These are phyloP conservation scores for Heloderma charlesbogerti DNA, from an alignment of 2,113 vertebrate species.

Conservation along the genomic window DNA sequence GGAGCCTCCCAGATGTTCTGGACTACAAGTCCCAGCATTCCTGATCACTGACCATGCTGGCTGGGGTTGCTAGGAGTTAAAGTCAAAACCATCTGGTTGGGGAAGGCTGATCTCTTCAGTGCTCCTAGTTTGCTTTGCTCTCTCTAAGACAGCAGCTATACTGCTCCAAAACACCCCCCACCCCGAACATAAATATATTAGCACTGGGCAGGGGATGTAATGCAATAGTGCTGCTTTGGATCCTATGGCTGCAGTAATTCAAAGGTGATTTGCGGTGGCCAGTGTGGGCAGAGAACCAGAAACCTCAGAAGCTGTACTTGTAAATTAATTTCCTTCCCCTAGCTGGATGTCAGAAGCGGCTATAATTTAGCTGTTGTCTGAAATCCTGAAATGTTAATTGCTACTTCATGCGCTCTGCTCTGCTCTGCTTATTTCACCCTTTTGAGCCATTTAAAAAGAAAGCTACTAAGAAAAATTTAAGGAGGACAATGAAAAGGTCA, in stretches of 20 bases:
- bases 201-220: constrained; percentile 59
- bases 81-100: not conserved
- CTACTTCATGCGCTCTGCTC: constrained; percentile 65
- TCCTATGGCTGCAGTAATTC: constrained; percentile 56
- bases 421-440: constrained; percentile 57
- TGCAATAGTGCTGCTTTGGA: constrained; percentile 61
- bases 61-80: too few species aligned
- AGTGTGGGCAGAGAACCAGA: constrained; percentile 53
- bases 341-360: constrained; percentile 71
- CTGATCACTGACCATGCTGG: too few species aligned
- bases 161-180: constrained; percentile 60
- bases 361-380: constrained; percentile 75
- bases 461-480: constrained; percentile 44
- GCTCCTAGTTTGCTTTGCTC: constrained; percentile 43
- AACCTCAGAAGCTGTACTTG: constrained; percentile 51
- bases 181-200: constrained; percentile 51
- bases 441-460: constrained; percentile 61
- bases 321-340: constrained; percentile 71
- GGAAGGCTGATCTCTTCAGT: constrained; percentile 33
- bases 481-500: constrained; percentile 48
- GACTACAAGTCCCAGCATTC: too few species aligned
- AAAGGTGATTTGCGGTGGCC: constrained; percentile 66
- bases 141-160: constrained; percentile 69
- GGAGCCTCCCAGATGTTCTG: too few species aligned
- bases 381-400: constrained; percentile 73